A percentile compares a stretch with the other conserved stretches of the same genome.
Evolutionary conservation across 2,113 vertebrate genomes (phyloP).

Genomic region (Chelonoidis abingdonii): DNA sequence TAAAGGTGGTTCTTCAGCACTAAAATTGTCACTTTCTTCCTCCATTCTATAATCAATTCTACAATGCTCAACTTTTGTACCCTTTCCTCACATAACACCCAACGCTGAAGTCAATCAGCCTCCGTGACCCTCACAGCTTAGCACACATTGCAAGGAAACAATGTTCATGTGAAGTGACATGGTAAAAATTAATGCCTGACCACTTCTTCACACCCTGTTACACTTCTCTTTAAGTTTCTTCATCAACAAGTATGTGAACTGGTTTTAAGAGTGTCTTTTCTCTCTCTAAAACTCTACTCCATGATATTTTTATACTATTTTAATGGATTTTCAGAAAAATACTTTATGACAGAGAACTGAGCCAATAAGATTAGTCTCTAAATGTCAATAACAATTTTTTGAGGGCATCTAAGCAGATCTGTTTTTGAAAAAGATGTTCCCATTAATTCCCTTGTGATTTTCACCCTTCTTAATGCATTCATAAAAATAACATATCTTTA

Average conservation of each 20-base stretch:
- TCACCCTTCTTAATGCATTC: not conserved
- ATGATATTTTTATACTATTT: not conserved
- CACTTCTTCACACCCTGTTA: not conserved
- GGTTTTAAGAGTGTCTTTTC: not conserved
- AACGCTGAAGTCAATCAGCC: not conserved
- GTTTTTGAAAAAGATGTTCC: not conserved
- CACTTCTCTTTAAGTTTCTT: not conserved
- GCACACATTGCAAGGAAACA: not conserved
- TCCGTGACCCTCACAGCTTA: not conserved
- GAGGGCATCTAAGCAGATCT: not conserved
- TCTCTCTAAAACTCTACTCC: not conserved
- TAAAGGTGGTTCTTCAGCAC: not conserved
- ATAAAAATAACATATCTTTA: not conserved
- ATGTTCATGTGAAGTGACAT: not conserved
- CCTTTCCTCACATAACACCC: not conserved
- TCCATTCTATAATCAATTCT: not conserved
- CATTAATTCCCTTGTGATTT: not conserved
- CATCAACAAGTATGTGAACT: not conserved
- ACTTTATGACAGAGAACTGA: not conserved
- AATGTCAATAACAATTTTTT: not conserved
- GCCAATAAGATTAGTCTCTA: not conserved
- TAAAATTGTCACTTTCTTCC: rapidly evolving
- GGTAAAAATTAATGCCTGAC: not conserved
- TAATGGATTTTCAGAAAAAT: not conserved
- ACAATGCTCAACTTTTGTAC: not conserved